These are phyloP conservation scores for Eurypyga helias DNA, from an alignment of 2,113 vertebrate genomes.

Conservation along the genomic window DNA sequence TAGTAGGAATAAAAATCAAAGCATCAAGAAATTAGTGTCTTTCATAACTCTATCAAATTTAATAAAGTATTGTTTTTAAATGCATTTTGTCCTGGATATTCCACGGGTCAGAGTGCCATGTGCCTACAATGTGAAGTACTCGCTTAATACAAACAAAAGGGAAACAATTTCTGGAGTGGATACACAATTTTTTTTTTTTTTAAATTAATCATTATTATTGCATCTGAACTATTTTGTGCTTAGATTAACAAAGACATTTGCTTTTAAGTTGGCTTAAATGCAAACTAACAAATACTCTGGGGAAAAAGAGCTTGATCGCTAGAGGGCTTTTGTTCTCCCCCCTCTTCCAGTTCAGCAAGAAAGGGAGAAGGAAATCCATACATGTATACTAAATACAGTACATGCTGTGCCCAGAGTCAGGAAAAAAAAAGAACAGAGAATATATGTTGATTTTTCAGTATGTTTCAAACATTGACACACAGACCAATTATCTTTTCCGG, in stretches of 20 bases:
- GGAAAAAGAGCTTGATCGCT: not conserved
- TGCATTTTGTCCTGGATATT: not conserved
- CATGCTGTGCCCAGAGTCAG: not conserved
- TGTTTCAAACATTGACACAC: not conserved
- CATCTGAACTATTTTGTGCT: not conserved
- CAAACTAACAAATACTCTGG: not conserved
- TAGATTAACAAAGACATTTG: not conserved
- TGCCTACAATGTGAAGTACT: not conserved
- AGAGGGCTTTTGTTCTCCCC: not conserved
- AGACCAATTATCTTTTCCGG: not conserved
- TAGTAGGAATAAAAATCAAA: not conserved
- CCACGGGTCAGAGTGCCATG: accelerated
- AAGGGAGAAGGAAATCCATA: not conserved
- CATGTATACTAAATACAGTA: not conserved
- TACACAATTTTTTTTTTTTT: not conserved
- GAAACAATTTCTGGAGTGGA: not conserved
- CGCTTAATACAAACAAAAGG: not conserved
- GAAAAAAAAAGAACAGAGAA: not conserved
- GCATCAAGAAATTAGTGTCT: not conserved
- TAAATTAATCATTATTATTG: not conserved
- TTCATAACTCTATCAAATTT: not conserved
- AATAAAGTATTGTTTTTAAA: not conserved
- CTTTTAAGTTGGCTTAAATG: not conserved
- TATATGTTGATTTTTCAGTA: not conserved
- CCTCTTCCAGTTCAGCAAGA: not conserved